Evolutionary conservation across 2,888 invertebrate genomes (phyloP), one percentile per base, ranked within the genome.

Genomic region (Plagodis dolabraria): DNA sequence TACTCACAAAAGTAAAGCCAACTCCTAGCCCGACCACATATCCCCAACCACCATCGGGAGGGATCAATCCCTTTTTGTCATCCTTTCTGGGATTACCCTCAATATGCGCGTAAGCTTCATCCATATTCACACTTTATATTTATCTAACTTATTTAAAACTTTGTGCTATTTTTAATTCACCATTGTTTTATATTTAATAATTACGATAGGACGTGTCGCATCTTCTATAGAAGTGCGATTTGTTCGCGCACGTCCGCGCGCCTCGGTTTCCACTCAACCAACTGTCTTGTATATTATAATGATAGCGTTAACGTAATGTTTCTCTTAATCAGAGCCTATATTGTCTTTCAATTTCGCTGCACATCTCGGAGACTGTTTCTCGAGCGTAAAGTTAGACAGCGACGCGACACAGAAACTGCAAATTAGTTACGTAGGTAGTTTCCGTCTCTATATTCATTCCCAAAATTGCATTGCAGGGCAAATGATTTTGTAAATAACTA

Each of bases 31-130:
- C 95, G 10, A 97, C 94, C 52, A 96, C 85, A 82, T 96, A 96
- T 0, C 97, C 97, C 96, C 96, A 97, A 0, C 97, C 97, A 5
- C 97, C 97, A 70, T 96, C 96, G 0, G 96, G 96, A 0, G 96
- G 82, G 0, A 83, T 62, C 53, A 79, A 50, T 6, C 85, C 76
- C 61, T 79, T 85, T 55, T 80, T 85, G 11, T 52, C 61, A 5
- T 48, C 53, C 34, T 70, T 64, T 40, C 59, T 74, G 8, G 46
- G 63, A 63, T 70, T 72, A 49, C 75, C 79, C 52, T 87, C 83
- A 2, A 86, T 72, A 69, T 92, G 92, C n/a, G 90, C 87, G 63
- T 83, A 92, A 53, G 89, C 92, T 64, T 92, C 92, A 75, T 92
- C 92, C 92, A 92, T 92, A 69, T 42, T 52, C 10, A 10, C 40